These are phyloP conservation scores for Aleiodes alternator DNA, from an alignment of 2,888 invertebrate species.

Conservation along the genomic window DNA sequence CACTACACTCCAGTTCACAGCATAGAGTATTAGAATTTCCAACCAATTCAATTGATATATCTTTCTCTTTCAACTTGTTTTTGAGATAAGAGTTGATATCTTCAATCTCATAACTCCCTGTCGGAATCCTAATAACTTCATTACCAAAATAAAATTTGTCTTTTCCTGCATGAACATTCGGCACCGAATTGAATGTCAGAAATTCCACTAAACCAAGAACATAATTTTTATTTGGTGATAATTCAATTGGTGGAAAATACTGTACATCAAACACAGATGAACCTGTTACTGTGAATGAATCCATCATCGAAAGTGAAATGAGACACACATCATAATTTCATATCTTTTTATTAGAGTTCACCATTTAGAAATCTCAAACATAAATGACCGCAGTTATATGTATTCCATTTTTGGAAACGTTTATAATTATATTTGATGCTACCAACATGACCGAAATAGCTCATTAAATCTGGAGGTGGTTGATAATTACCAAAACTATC, in stretches of 20 bases:
- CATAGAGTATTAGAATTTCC: neutral
- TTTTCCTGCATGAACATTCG: constrained; percentile 54
- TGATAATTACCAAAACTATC: constrained; percentile 69
- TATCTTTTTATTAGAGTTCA: neutral
- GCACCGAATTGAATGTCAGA: constrained; percentile 61
- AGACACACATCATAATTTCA: neutral
- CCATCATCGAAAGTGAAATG: constrained; percentile 33
- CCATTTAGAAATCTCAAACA: neutral
- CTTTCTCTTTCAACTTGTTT: neutral
- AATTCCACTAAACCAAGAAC: constrained; percentile 62
- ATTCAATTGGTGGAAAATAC: constrained; percentile 60
- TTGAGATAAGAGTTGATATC: constrained; percentile 52
- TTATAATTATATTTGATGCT: constrained; percentile 3
- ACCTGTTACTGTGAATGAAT: constrained; percentile 60
- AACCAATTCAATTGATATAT: neutral
- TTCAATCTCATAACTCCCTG: constrained; percentile 64
- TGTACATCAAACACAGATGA: constrained; percentile 55
- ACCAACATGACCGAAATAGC: constrained; percentile 9
- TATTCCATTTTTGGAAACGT: neutral
- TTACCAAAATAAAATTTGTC: constrained; percentile 54
- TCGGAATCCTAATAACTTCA: constrained; percentile 56
- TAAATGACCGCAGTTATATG: neutral
- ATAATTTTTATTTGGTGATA: constrained; percentile 56
- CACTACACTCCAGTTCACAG: neutral
- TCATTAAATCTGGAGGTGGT: constrained; percentile 63